Conservation (phyloP, 2,797 vertebrate species). For the Gambusia yucatana region DNA sequence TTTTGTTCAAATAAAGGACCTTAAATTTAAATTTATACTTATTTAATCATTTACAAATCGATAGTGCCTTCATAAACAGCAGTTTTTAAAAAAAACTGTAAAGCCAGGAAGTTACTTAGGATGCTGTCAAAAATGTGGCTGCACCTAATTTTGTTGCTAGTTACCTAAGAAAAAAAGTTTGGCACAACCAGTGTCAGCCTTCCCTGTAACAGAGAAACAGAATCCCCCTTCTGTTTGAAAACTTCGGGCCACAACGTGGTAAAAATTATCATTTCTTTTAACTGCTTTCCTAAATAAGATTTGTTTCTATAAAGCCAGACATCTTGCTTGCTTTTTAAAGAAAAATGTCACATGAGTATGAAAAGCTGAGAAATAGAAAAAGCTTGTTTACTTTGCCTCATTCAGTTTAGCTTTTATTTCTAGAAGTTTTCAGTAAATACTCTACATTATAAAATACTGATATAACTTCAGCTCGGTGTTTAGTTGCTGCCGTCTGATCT, state of each 20-base stretch:
- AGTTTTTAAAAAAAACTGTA: neutral
- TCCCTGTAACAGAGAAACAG: neutral
- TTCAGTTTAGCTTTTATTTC: neutral
- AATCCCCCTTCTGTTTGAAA: neutral
- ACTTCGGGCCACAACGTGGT: neutral
- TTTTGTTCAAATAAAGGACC: neutral
- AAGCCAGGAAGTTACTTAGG: neutral
- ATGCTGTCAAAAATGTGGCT: neutral
- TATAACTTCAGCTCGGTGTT: slow-evolving; percentile 12
- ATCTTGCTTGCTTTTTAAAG: neutral
- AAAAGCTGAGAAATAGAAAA: neutral
- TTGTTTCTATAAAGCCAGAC: neutral
- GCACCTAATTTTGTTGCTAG: neutral
- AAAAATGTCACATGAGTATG: neutral
- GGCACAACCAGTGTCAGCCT: neutral
- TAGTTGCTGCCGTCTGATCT: slow-evolving; percentile 21
- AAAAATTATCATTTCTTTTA: neutral
- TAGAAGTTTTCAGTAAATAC: neutral
- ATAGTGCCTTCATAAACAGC: neutral
- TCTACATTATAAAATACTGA: neutral
- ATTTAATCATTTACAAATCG: neutral
- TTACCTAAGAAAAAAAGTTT: neutral
- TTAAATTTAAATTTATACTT: neutral
- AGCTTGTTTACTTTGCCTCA: neutral
- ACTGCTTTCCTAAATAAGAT: neutral